Percentiles rank a stretch among this genome's conserved stretches.
Conservation (phyloP, 2,888 invertebrate species). For the Agrochola macilenta region DNA sequence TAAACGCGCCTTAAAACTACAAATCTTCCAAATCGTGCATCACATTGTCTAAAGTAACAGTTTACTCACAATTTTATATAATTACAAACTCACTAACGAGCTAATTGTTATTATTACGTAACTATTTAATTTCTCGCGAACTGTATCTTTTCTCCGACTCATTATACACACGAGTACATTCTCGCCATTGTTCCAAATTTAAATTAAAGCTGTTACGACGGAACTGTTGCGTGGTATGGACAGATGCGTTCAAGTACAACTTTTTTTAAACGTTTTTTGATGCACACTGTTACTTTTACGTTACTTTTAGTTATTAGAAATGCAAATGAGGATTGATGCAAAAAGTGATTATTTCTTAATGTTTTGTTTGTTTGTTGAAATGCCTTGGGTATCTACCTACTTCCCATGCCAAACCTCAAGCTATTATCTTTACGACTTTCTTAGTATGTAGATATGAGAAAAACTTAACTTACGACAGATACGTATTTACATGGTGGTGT, state of each 20-base stretch:
- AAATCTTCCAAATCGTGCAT: slow-evolving; percentile 38
- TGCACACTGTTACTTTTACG: slow-evolving; percentile 6
- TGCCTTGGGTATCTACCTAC: background rate
- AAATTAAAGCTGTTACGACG: slow-evolving; percentile 53
- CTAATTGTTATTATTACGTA: slow-evolving; percentile 74
- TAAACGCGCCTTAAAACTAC: background rate
- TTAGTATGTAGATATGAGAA: slow-evolving; percentile 27
- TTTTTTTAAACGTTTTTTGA: slow-evolving; percentile 31
- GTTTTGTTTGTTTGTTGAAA: slow-evolving; percentile 23
- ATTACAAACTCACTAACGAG: slow-evolving; percentile 67
- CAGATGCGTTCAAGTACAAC: slow-evolving; percentile 53
- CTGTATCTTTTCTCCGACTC: slow-evolving; percentile 77
- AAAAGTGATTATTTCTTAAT: slow-evolving; percentile 27
- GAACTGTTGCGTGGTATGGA: slow-evolving; percentile 61
- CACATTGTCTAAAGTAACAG: slow-evolving; percentile 55
- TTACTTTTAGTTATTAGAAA: slow-evolving; percentile 25
- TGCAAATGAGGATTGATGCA: slow-evolving; percentile 32
- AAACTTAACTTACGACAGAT: slow-evolving; percentile 9
- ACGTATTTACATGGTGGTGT: background rate
- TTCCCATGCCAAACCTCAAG: slow-evolving; percentile 5
- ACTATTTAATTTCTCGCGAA: slow-evolving; percentile 74
- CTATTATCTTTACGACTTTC: slow-evolving; percentile 4
- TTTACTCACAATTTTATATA: slow-evolving; percentile 63
- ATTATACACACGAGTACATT: slow-evolving; percentile 62
- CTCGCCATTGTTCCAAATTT: slow-evolving; percentile 75